These are phyloP conservation scores for Oncorhynchus mykiss DNA, from an alignment of 2,113 vertebrate genomes.

Conservation along the genomic window DNA sequence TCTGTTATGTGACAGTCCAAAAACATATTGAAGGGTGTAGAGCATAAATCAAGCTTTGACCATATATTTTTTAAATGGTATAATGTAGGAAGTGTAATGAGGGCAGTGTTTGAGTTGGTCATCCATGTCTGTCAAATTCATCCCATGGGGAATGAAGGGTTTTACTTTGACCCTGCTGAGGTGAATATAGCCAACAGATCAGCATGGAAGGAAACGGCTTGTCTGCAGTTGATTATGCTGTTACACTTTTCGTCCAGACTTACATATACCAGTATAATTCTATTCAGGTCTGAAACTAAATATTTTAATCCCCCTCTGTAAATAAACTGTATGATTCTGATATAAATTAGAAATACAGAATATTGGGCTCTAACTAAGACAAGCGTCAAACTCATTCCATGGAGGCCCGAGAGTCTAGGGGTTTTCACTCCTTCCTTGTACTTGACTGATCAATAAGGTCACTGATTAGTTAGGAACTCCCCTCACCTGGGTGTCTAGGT, in stretches of 20 bases:
- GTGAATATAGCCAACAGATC: neutral
- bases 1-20: neutral
- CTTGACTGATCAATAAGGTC: too few relatives aligned
- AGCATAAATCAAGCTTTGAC: neutral
- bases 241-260: neutral
- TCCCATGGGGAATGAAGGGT: neutral
- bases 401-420: too few relatives aligned
- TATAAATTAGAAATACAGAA: neutral
- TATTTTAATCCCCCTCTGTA: neutral
- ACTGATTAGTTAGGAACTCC: too few relatives aligned
- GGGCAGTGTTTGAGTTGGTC: neutral
- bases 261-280: neutral
- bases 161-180: neutral
- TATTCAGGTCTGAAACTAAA: neutral
- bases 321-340: neutral
- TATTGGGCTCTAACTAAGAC: neutral
- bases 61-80: neutral
- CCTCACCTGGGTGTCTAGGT: too few relatives aligned
- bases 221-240: neutral
- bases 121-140: neutral
- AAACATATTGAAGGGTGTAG: neutral
- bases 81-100: neutral
- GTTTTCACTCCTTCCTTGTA: too few relatives aligned
- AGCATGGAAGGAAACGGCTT: neutral
- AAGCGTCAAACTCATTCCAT: too few relatives aligned